Conservation (phyloP, 2,888 invertebrate species). For the Lasioglossum zephyrum region DNA sequence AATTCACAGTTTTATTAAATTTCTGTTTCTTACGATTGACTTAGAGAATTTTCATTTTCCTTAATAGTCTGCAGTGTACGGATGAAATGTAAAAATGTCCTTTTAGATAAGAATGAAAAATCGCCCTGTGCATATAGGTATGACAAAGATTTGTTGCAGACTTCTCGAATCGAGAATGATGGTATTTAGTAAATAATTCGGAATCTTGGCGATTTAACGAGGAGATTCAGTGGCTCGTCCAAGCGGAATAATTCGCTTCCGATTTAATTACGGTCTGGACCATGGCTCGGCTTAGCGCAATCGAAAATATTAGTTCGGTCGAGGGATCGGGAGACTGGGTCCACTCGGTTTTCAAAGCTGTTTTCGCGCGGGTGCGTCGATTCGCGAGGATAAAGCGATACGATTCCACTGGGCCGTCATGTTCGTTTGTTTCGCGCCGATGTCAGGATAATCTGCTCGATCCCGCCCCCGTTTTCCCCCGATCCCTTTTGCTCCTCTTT, state of each 20-base stretch:
- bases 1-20: no score
- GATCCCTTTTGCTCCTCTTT: neutral
- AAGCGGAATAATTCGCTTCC: neutral
- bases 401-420: conserved; percentile 31
- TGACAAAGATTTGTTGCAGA: no score
- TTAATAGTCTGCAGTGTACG: neutral
- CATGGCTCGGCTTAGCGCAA: neutral
- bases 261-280: neutral
- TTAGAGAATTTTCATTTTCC: neutral
- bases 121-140: no score
- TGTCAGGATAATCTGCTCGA: conserved; percentile 22
- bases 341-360: neutral
- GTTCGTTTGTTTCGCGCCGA: conserved; percentile 20
- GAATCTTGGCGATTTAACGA: neutral
- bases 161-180: neutral
- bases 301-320: neutral
- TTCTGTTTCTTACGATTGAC: no score
- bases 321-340: neutral
- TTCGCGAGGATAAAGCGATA: conserved; percentile 32
- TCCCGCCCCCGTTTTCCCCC: neutral
- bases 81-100: neutral
- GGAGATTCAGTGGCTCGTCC: neutral
- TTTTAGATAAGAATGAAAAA: neutral
- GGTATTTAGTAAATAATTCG: neutral
- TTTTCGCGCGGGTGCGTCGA: conserved; percentile 1